phyloP scores from a whole-genome alignment of 2,888 invertebrate species.

The Clitarchus hookeri region DNA sequence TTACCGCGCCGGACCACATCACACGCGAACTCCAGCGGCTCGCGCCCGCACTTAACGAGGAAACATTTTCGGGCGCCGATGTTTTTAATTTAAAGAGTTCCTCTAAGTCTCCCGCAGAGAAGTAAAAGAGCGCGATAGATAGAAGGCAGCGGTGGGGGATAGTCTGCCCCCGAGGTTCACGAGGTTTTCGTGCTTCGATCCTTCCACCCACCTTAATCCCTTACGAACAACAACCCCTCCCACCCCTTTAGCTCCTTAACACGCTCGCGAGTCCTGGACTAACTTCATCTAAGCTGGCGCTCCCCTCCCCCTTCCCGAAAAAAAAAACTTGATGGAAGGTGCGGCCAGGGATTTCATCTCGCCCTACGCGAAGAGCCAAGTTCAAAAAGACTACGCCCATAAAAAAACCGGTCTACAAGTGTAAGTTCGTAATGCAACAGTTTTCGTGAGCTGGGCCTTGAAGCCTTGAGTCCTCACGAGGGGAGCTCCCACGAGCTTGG shows the following conservation, averaged over 20 bases:
- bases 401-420: neutral
- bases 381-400: neutral
- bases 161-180: neutral
- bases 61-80: neutral
- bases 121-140: neutral
- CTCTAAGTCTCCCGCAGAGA: neutral
- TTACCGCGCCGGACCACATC: neutral
- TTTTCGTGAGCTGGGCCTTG: neutral
- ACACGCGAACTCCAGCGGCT: neutral
- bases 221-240: neutral
- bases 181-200: neutral
- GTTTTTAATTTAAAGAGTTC: neutral
- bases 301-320: neutral
- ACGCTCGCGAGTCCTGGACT: neutral
- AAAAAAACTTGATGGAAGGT: neutral
- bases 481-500: neutral
- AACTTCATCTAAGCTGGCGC: neutral
- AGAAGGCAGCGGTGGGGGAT: neutral
- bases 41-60: neutral
- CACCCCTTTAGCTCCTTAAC: neutral
- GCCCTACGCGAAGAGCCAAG: neutral
- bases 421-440: conserved; percentile 10
- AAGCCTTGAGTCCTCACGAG: neutral
- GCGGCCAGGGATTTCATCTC: neutral
- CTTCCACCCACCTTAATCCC: neutral